phyloP scores from a whole-genome alignment of 2,888 invertebrate genomes.

The Pegoplata infirma region DNA sequence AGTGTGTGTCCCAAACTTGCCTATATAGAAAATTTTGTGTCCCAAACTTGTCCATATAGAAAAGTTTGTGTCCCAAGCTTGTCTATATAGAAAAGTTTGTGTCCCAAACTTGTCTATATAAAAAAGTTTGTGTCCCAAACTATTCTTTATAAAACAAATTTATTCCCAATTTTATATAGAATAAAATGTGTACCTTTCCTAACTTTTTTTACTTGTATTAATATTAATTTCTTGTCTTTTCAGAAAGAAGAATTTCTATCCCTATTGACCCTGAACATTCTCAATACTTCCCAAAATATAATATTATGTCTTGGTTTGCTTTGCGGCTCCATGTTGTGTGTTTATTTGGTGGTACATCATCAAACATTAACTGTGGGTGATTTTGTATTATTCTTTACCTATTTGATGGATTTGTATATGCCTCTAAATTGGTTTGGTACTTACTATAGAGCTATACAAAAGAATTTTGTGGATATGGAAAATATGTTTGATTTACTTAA shows the following conservation, averaged over 20 bases:
- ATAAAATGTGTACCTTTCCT: no score
- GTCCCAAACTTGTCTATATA: no score
- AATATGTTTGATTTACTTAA: conserved; percentile 98
- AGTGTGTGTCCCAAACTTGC: no score
- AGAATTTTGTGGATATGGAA: conserved; percentile 99
- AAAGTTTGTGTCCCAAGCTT: no score
- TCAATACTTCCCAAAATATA: conserved; percentile 94
- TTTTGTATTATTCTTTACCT: conserved; percentile 96
- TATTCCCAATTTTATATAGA: no score
- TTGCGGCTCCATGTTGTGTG: conserved; percentile 92
- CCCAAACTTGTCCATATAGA: no score
- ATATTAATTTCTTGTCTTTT: no score
- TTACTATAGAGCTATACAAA: conserved; percentile 97
- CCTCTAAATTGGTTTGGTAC: conserved; percentile 99
- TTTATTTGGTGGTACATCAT: conserved; percentile 88
- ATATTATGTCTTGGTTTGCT: conserved; percentile 92
- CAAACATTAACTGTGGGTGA: conserved; percentile 92
- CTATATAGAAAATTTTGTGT: no score
- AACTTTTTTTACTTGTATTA: no score
- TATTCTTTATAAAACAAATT: no score
- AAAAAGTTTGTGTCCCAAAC: no score
- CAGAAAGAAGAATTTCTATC: conserved; percentile 94
- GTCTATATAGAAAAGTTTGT: no score
- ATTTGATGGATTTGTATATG: conserved; percentile 95
- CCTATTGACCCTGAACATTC: conserved; percentile 89